Base-by-base conservation (phyloP, 2,888 invertebrate genomes). In the Chalcosyrphus nemorum region DNA sequence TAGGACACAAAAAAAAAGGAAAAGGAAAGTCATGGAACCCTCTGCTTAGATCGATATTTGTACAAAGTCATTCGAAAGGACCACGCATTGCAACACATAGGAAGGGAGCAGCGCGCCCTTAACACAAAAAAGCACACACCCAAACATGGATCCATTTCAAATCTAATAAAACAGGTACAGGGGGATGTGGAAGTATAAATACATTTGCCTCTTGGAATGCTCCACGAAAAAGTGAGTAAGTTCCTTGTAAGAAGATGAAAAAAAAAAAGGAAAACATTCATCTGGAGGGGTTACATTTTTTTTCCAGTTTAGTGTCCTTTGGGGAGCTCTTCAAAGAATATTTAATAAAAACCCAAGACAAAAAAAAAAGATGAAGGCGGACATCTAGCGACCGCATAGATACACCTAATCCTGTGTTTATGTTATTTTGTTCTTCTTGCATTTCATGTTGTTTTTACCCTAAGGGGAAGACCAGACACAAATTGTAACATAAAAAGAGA, bases 131-230 rank as follows among this genome's bases (percentile, higher is more conserved):
- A 74, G n/a, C 72, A 84, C 80, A 75, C 84, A n/a, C 80, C 84
- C 74, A 84, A 80, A 84, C 78, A 75, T 63, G 65, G 84, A 84
- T 84, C 80, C 80, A 84, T 84, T 84, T 84, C 84, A 84, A 84
- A 84, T 84, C 84, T 75, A 84, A 84, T 84, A 84, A 74, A 74
- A 41, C 68, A 74, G 41, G 54, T 35, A 71, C 41, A n/a, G 63
- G 41, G 41, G 74, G 24, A 24, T 24, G 76, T 32, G 27, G 13
- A 32, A 72, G 35, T 32, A 45, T 52, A 61, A 27, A 74, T 45
- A 38, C 13, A 65, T 74, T 74, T 77, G 45, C 9, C n/a, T n/a
- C n/a, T 54, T 47, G 63, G 41, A 78, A 71, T 78, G 15, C 47
- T 72, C 65, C 57, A 63, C 70, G 38, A 56, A 74, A 74, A 80